A percentile compares a stretch with the other conserved stretches of the same genome.
phyloP scores from a whole-genome alignment of 2,113 vertebrate genomes.

The Sinocyclocheilus maitianheensis region DNA sequence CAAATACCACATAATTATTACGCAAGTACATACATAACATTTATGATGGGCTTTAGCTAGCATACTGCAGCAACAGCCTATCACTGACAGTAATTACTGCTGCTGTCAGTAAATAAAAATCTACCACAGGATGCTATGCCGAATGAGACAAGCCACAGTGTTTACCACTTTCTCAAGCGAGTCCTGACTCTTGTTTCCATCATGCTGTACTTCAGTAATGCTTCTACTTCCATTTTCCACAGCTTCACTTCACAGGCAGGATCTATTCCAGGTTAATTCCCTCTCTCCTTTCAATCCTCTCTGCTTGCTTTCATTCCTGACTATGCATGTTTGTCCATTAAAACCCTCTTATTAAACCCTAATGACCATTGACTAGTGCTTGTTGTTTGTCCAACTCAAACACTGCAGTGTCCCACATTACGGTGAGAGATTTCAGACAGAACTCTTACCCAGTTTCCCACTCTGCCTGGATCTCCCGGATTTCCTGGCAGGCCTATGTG shows the following conservation, averaged over 20 bases:
- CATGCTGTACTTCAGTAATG: constrained; percentile 62
- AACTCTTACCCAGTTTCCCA: constrained; percentile 72
- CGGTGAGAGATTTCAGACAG: constrained; percentile 26
- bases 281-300: constrained; percentile 55
- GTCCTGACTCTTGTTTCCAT: constrained; percentile 70
- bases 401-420: background rate
- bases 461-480: constrained; percentile 61
- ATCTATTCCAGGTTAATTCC: constrained; percentile 54
- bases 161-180: constrained; percentile 63
- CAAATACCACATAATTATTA: background rate
- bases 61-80: background rate
- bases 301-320: constrained; percentile 28
- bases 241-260: constrained; percentile 57
- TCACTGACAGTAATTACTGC: constrained; percentile 25
- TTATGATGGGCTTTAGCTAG: background rate
- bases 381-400: constrained; percentile 6
- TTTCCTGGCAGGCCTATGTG: constrained; percentile 74
- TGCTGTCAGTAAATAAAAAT: constrained; percentile 34
- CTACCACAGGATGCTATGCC: constrained; percentile 43
- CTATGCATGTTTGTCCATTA: constrained; percentile 14
- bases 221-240: constrained; percentile 70
- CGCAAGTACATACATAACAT: background rate
- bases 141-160: constrained; percentile 55
- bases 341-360: background rate
- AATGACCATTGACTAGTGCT: background rate